These are phyloP conservation scores for Aspiorhynchus laticeps DNA, from an alignment of 2,113 vertebrate species.

Conservation along the genomic window DNA sequence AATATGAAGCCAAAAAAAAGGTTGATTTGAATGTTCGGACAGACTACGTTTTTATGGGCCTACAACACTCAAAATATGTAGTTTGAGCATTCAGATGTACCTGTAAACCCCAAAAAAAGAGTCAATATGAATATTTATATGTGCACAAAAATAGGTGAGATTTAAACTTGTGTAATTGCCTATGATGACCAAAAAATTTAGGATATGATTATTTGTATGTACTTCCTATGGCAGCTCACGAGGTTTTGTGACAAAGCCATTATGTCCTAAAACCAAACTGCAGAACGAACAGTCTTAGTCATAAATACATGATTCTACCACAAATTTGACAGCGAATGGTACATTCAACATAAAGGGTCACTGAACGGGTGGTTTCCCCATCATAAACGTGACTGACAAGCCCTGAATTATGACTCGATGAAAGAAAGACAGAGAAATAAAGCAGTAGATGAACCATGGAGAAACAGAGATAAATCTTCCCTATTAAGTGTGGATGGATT, in stretches of 20 bases:
- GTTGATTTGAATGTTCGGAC: not conserved
- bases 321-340: not conserved
- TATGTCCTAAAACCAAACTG: constrained; percentile 1
- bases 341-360: constrained; percentile 8
- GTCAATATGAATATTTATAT: not conserved
- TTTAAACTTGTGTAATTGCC: not conserved
- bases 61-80: not conserved
- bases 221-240: not conserved
- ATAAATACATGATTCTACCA: not conserved
- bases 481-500: constrained; percentile 49
- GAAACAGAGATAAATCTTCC: constrained; percentile 46
- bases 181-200: not conserved
- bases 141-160: not conserved
- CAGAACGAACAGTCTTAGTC: not conserved
- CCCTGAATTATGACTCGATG: constrained; percentile 26
- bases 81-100: not conserved
- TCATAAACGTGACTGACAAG: constrained; percentile 26
- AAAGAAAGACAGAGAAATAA: constrained; percentile 20
- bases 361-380: constrained; percentile 5
- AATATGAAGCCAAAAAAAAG: too few relatives aligned
- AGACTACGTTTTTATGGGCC: not conserved
- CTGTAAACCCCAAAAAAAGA: not conserved
- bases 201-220: not conserved
- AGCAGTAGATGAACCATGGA: constrained; percentile 30
- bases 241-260: not conserved